phyloP scores from a whole-genome alignment of 2,797 vertebrate species.

The Catostomus latipinnis region DNA sequence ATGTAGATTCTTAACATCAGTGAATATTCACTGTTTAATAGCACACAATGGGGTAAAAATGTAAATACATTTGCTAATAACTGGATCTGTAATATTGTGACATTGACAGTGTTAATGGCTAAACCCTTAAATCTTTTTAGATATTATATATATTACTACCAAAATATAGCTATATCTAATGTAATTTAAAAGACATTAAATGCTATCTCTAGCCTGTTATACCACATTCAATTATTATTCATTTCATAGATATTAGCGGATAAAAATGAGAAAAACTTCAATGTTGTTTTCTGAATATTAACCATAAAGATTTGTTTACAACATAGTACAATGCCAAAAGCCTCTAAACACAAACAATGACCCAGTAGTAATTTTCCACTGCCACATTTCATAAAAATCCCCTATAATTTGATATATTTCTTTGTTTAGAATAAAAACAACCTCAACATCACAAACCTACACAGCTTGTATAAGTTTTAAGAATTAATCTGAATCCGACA shows the following conservation, averaged over 20 bases:
- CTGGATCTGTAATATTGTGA: no score
- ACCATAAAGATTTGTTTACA: no score
- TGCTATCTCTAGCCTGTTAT: not conserved
- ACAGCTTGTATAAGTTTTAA: constrained; percentile 28
- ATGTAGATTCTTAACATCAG: no score
- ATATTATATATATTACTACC: no score
- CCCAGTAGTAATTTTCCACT: not conserved
- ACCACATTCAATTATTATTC: not conserved
- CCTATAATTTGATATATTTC: not conserved
- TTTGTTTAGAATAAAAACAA: not conserved
- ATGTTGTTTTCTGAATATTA: not conserved
- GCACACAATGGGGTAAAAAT: no score
- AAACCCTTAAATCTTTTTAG: no score
- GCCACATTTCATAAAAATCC: not conserved
- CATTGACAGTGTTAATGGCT: no score
- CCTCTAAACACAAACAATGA: not conserved
- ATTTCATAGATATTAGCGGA: not conserved
- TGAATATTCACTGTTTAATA: no score
- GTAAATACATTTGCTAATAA: no score
- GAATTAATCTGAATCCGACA: constrained; percentile 42
- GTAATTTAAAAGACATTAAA: no score
- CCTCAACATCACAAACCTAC: not conserved
- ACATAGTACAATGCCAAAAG: not conserved
- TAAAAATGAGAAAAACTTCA: not conserved
- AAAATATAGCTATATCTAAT: no score